phyloP scores from a whole-genome alignment of 2,888 invertebrate species.

The Heterodera filipjevi region DNA sequence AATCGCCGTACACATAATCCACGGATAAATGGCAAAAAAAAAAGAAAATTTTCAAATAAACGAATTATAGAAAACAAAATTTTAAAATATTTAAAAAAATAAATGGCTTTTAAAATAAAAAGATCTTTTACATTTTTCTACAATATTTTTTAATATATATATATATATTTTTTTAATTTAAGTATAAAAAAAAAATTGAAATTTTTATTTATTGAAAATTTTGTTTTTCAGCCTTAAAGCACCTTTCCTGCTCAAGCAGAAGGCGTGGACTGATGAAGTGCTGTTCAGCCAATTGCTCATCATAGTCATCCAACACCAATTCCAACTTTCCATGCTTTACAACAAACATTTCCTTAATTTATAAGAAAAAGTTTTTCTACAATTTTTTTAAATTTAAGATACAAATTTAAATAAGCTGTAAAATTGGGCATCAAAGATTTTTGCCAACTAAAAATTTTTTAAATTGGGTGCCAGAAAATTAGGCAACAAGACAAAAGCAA shows the following conservation, averaged over 20 bases:
- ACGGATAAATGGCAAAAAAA: constrained; percentile 4
- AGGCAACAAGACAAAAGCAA: too few relatives aligned
- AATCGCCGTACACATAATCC: constrained; percentile 23
- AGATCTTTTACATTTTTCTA: too few relatives aligned
- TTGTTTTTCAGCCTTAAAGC: too few relatives aligned
- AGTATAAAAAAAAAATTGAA: too few relatives aligned
- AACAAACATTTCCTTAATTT: constrained; percentile 85
- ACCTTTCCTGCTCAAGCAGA: neutral
- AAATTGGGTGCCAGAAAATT: too few relatives aligned
- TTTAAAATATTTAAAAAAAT: neutral
- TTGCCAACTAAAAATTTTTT: too few relatives aligned
- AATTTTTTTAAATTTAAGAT: constrained; percentile 5
- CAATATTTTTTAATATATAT: neutral
- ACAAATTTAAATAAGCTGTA: too few relatives aligned
- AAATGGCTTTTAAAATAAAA: neutral
- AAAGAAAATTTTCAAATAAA: neutral
- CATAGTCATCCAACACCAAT: constrained; percentile 40
- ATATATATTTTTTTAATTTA: too few relatives aligned
- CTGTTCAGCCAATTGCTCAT: constrained; percentile 15
- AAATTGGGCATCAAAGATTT: too few relatives aligned
- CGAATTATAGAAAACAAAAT: neutral
- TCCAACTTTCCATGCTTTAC: constrained; percentile 63
- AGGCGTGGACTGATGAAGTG: constrained; percentile 5
- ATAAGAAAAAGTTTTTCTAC: neutral
- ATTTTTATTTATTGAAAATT: too few relatives aligned